Base-by-base conservation (phyloP, 1,140 invertebrate genomes). In the Zaprionus inermis region DNA sequence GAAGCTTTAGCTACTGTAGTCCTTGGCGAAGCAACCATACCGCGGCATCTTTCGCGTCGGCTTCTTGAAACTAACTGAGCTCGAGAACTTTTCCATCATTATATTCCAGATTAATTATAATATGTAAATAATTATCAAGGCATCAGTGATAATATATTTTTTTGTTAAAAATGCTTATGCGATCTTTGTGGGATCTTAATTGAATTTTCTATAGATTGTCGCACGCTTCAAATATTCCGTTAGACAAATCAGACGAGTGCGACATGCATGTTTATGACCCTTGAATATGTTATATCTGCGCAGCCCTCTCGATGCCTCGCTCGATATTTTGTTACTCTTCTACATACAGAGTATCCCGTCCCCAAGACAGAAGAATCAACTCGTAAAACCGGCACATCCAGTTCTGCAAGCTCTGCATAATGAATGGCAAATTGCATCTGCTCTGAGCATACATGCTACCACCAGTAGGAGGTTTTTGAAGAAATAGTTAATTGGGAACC, bases 401-500 rank as follows among this genome's bases (percentile, higher is more conserved):
- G 65, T 67, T 67, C 44, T 49, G 41, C 55, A 67, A 59, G 30
- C 54, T 58, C 65, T 44, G 55, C 65, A 67, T 64, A 67, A 67
- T 57, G 65, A 67, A 67, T 67, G 44, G 65, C 65, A 67, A 67
- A 67, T 67, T 59, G 65, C 65, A 67, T 67, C 65, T 67, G 65
- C 65, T 67, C 41, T 58, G 49, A 67, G 65, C 65, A 67, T 67
- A 67, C 54, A 55, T 30, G 52, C 38, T 16, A 44, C 38, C 38
- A 56, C 44, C 52, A 32, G 52, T 56, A 66, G 51, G 52, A 66
- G 63, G 63, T 24, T 56, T 56, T 66, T 38, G 16, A 44, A 67
- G 34, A 58, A 67, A 67, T 58, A 67, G 41, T 58, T 58, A 67
- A 58, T 67, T 58, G 65, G 44, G 65, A 58, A 67, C 55, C 64